Conservation (phyloP, 2,113 vertebrate genomes). For the Odobenus rosmarus region DNA sequence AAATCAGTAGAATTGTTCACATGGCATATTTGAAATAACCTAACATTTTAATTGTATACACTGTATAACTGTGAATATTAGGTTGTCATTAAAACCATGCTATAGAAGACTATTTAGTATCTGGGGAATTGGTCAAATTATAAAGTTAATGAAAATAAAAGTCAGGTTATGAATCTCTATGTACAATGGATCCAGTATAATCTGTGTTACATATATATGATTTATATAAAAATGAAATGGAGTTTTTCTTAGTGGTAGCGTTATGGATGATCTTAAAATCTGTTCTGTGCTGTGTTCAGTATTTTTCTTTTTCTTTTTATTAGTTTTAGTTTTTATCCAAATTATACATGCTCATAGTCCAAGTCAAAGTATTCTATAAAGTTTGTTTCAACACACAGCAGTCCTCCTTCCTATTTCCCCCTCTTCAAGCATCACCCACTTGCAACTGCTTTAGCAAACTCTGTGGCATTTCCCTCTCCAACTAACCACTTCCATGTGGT, state of each 20-base stretch:
- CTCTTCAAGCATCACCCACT: not conserved
- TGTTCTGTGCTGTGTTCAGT: not conserved
- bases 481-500: not conserved
- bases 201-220: not conserved
- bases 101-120: not conserved
- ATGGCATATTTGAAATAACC: not conserved
- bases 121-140: not conserved
- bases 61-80: not conserved
- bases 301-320: not conserved
- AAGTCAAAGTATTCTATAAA: not conserved
- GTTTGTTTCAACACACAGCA: not conserved
- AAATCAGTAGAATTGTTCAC: not conserved
- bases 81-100: not conserved
- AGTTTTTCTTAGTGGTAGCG: not conserved
- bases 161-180: not conserved
- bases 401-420: not conserved
- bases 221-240: not conserved
- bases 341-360: not conserved
- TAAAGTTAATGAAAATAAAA: slow-evolving; percentile 13
- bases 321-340: not conserved
- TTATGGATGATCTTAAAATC: not conserved
- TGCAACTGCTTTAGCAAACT: not conserved
- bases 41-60: not conserved
- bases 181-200: not conserved
- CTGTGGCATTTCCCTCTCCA: not conserved